Evolutionary conservation across 2,113 vertebrate species (phyloP), one percentile per base, ranked within the genome.

Genomic region (Cebus imitator): DNA sequence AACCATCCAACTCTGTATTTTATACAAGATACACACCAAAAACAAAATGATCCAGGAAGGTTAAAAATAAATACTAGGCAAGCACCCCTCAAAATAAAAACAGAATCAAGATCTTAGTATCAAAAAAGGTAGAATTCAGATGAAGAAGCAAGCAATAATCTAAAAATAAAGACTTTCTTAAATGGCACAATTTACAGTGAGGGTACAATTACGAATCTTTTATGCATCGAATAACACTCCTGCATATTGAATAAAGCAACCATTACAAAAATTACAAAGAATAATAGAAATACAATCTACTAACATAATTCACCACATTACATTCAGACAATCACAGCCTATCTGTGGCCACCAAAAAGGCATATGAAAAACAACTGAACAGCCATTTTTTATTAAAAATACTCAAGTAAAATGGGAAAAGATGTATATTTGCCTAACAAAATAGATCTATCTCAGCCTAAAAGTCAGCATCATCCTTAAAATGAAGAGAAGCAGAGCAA

Each of bases 131-230:
- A 18, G 55, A 86, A 95, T 90, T 91, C 61, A 84, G 13, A 66
- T 27, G 27, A 50, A 73, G 89, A 88, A 94, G 10, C 37, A 92
- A 37, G 58, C 73, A 78, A 83, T 16, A 78, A 90, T 61, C 52
- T 20, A 80, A 50, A 95, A 61, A 87, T 78, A 50, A 86, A 21
- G 64, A 83, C 25, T 52, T 90, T 79, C 58, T 87, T 90, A 94
- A 79, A 84, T 43, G 55, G 13, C 17, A 68, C 64, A 80, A 75
- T 64, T 88, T 81, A 94, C 35, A 84, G 45, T 30, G 8, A 94
- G 20, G 35, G 21, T 85, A 52, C 85, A 94, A 91, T 91, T 96
- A 84, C 40, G 40, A 91, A 58, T 93, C 57, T 93, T 93, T 88
- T 50, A 30, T 52, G 25, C 30, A 93, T 64, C 35, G 91, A 90